Evolutionary conservation across 2,888 invertebrate species (phyloP), one percentile per base, ranked within the genome.

Genomic region (Lepeophtheirus nordmannii): DNA sequence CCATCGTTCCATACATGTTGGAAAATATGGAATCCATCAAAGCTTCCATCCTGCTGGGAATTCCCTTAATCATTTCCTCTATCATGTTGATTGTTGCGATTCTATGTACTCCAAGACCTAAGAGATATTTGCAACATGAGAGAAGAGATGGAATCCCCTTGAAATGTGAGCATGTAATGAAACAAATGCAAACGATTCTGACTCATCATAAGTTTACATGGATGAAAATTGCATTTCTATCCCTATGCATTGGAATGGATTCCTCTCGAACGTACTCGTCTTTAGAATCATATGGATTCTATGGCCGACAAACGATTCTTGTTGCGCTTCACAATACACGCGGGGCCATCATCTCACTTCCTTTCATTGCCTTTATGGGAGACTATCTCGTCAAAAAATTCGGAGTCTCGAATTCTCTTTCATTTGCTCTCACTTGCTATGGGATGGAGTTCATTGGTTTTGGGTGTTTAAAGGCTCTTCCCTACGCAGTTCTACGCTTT

Each of bases 361-460:
- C 53, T n/a, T 46, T 46, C 14, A 17, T 46, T 46, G 53, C 53
- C 53, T 46, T 46, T 46, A 46, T 46, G 53, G 53, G 53, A 17
- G 53, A 46, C 53, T 17, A 14, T 46, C 53, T 46, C 17, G 14
- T 46, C 17, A 46, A 46, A 17, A 46, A 46, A 8, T 46, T 46
- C 8, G 53, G 53, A 46, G 14, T 17, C 2, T 46, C 53, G 5
- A n/a, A 14, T 17, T 17, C 17, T 46, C 17, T 46, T n/a, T 46
- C 53, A 2, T 46, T 17, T 46, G 14, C 53, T n/a, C 53, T 46
- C 17, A 3, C 17, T 17, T 14, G n/a, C 14, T 46, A n/a, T 17
- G 53, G 53, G 5, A 14, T 46, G 17, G 53, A 46, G 53, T 46
- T n/a, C 8, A 46, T 46, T 17, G 14, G 3, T 17, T 17, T 46